phyloP scores from a whole-genome alignment of 64 coral and sea anemone species.

The Acropora tenuis region DNA sequence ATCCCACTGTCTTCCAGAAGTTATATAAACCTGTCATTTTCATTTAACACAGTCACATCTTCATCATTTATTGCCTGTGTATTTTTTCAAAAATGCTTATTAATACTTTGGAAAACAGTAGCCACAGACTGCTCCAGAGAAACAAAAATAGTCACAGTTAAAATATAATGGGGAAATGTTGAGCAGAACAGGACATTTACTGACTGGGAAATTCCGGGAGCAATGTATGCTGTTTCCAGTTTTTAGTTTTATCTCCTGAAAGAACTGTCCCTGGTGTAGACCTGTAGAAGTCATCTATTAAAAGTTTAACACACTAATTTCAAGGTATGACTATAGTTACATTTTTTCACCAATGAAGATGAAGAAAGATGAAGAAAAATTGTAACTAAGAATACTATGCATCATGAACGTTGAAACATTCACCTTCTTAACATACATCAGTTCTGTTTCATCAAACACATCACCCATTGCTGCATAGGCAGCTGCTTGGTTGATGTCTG shows the following conservation, averaged over 20 bases:
- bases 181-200: background rate
- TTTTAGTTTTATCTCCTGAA: background rate
- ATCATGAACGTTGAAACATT: background rate
- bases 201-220: background rate
- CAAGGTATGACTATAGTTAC: background rate
- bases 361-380: background rate
- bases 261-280: background rate
- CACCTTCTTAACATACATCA: constrained; percentile 28
- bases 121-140: background rate
- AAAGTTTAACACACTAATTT: background rate
- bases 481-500: background rate
- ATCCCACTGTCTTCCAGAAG: constrained; percentile 11
- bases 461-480: constrained; percentile 27
- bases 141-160: background rate
- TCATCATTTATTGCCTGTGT: constrained; percentile 10
- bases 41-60: background rate
- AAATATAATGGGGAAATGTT: background rate
- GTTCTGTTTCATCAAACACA: constrained; percentile 23
- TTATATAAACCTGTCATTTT: background rate
- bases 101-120: background rate
- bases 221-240: background rate
- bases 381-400: background rate
- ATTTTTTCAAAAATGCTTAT: background rate
- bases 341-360: background rate
- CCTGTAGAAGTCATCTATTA: background rate